Percentiles rank a stretch among this genome's conserved stretches.
phyloP scores from a whole-genome alignment of 2,113 vertebrate species.

The Stictonetta naevosa region DNA sequence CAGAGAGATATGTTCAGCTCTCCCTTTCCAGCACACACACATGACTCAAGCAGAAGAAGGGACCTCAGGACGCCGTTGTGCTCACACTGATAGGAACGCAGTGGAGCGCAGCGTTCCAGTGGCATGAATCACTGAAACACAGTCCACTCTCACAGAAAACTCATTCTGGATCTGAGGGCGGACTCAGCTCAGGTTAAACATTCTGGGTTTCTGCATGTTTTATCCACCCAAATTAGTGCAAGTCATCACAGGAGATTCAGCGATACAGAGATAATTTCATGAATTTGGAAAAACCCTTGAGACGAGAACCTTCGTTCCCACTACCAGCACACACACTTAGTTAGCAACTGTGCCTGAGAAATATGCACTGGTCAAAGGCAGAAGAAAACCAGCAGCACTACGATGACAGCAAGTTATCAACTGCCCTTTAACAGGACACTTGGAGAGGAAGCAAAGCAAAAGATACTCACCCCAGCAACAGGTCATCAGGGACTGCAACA shows the following conservation, averaged over 20 bases:
- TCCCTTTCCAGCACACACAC: neutral
- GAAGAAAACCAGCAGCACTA: neutral
- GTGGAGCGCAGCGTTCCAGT: neutral
- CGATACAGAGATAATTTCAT: neutral
- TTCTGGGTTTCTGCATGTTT: neutral
- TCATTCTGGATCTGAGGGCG: neutral
- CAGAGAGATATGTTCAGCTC: neutral
- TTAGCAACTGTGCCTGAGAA: neutral
- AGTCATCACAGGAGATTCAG: neutral
- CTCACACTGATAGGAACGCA: neutral
- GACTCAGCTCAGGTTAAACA: neutral
- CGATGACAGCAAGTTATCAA: neutral
- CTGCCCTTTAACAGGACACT: neutral
- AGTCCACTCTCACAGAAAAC: neutral
- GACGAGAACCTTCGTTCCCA: neutral
- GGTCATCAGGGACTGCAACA: slow-evolving; percentile 90
- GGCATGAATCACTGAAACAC: neutral
- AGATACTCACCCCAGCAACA: slow-evolving; percentile 90
- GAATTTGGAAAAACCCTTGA: neutral
- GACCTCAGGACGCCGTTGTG: neutral
- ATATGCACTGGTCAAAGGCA: neutral
- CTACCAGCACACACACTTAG: neutral
- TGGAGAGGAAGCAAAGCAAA: neutral
- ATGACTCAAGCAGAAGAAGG: neutral
- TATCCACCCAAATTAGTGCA: neutral